Evolutionary conservation across 2,113 vertebrate genomes (phyloP), one percentile per base, ranked within the genome.

Genomic region (Bubo blakistoni): DNA sequence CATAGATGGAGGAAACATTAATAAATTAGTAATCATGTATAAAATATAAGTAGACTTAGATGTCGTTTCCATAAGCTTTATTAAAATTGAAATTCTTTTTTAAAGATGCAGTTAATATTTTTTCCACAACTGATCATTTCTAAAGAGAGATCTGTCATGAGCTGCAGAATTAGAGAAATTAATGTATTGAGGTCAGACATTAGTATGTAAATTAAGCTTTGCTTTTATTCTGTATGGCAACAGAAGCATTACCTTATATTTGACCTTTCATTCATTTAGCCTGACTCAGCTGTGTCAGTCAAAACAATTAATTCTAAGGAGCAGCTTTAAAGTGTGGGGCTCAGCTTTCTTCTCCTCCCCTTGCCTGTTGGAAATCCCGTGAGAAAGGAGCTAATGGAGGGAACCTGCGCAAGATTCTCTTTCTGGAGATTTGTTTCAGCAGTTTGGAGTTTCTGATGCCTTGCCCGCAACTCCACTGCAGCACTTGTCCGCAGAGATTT

Each of bases 251-350:
- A 86, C 94, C 92, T 90, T 95, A 12, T 38, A 29, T 86, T 88
- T 96, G 95, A 96, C 97, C 97, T 96, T 78, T 90, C 86, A 38
- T 96, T 96, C 96, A 80, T 94, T 95, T 42, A 69, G 52, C 78
- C 86, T 95, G 95, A 91, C 91, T 96, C 95, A 83, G 92, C 96
- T 71, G 21, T 91, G 96, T 90, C 93, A 90, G 46, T 90, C 94
- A 80, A 59, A 83, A 85, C 91, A 77, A 89, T 92, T 85, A 89
- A 96, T 90, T 86, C 88, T 34, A 69, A 67, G 1, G 49, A 93
- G 70, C 82, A 71, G 72, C 70, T 91, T 49, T 84, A 47, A 81
- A 94, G 85, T 24, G 32, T 16, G 19, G 79, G 86, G 59, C 80
- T 89, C 70, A 52, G 92, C 93, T 87, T 72, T 4, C 63, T 70